Evolutionary conservation across 53 echinoderm and acorn worm species (phyloP), one percentile per base, ranked within the genome.

Genomic region (Holothuria scabra): DNA sequence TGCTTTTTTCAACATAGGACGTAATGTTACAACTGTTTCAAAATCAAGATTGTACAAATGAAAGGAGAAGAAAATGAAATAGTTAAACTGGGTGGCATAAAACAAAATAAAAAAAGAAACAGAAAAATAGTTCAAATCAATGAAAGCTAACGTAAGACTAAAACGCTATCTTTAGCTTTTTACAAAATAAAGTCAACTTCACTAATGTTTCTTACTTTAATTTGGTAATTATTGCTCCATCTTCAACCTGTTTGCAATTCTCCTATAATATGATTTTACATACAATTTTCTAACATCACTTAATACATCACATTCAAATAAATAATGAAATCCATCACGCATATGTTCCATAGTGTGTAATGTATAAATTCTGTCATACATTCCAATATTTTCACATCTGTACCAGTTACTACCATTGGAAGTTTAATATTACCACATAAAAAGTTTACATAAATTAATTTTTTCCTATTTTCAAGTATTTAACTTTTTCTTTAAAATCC

Each of bases 321-420:
- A 59, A 33, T 82, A 65, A 41, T 65, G 82, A 38, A 82, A 82
- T 82, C 65, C 65, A 64, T 82, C 82, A 3, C 82, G 65, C 19
- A 64, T 8, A 1, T 8, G 4, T 2, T 34, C 37, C 26, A 12
- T 12, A 35, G 14, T 38, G 44, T 44, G 37, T 13, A 82, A 26
- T 1, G 60, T 82, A 44, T 32, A 80, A 6, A 21, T 80, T 60
- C 28, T 63, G 6, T 82, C 63, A 33, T n/a, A 3, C 18, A 23
- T 6, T 4, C 35, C 65, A 28, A 34, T 35, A 29, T 59, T 80
- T 21, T 10, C 28, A 59, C 59, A 80, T 22, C 80, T n/a, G n/a
- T 56, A n/a, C 60, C 19, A 28, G 60, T 38, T 22, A 52, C 56
- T 24, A 8, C 22, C n/a, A 41, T 41, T 29, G 80, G 80, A 31